These are phyloP conservation scores for Acleris cristana DNA, from an alignment of 2,888 invertebrate species.

Conservation along the genomic window DNA sequence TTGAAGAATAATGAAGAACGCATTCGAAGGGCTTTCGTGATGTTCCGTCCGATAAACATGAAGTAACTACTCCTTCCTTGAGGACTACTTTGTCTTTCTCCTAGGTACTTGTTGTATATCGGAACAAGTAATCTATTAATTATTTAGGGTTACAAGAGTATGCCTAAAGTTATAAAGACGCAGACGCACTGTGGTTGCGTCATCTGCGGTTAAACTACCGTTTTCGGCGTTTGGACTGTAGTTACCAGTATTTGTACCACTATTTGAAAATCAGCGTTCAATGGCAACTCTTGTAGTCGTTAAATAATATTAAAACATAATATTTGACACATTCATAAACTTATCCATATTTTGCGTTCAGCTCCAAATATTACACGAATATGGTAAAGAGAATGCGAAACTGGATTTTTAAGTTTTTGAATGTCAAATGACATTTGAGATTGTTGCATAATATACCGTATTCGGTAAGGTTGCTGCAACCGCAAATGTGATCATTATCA, in stretches of 20 bases:
- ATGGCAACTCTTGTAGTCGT: slow-evolving; percentile 2
- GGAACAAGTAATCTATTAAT: neutral
- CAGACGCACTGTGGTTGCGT: neutral
- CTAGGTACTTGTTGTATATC: neutral
- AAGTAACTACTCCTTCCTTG: neutral
- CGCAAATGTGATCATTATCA: slow-evolving; percentile 9
- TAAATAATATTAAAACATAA: slow-evolving; percentile 2
- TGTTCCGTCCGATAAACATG: neutral
- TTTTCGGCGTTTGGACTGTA: neutral
- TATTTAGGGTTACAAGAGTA: neutral
- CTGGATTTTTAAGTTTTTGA: slow-evolving; percentile 48
- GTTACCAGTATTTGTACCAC: neutral
- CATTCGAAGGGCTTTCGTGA: neutral
- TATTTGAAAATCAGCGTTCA: neutral
- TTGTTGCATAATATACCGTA: slow-evolving; percentile 20
- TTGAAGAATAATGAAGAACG: too few species aligned
- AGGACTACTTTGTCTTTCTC: neutral
- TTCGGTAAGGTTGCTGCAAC: slow-evolving; percentile 9
- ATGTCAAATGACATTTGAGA: slow-evolving; percentile 34
- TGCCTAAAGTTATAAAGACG: neutral
- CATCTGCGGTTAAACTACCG: neutral
- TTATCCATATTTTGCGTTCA: slow-evolving; percentile 12
- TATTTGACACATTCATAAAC: slow-evolving; percentile 14
- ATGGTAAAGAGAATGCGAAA: slow-evolving; percentile 31
- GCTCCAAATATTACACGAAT: slow-evolving; percentile 4